phyloP scores from a whole-genome alignment of 92 coral and sea anemone genomes.

The Palythoa grandiflora region DNA sequence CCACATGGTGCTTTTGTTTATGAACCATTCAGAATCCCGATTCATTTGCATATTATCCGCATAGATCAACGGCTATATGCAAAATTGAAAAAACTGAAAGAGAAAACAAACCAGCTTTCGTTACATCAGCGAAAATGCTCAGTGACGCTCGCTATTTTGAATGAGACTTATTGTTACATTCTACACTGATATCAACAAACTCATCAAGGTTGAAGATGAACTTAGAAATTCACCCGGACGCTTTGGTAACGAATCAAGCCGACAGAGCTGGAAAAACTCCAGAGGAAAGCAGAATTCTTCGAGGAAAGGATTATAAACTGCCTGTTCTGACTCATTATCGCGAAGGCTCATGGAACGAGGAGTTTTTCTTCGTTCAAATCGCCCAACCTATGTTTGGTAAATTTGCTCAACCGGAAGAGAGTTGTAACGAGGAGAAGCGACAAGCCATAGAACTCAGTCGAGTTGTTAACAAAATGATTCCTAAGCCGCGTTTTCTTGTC shows the following conservation, averaged over 20 bases:
- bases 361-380: conserved; percentile 82
- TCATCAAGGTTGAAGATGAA: conserved; percentile 47
- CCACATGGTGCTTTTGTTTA: conserved; percentile 26
- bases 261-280: conserved; percentile 88
- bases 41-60: conserved; percentile 37
- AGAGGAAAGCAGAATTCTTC: conserved; percentile 82
- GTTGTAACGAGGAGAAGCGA: conserved; percentile 68
- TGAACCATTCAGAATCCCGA: not conserved
- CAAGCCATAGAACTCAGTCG: conserved; percentile 57
- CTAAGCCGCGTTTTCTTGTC: conserved; percentile 83
- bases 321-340: conserved; percentile 85
- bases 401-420: conserved; percentile 84
- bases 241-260: conserved; percentile 85
- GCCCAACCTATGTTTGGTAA: conserved; percentile 81
- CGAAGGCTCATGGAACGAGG: conserved; percentile 81
- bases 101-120: not conserved
- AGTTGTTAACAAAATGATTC: conserved; percentile 76
- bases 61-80: conserved; percentile 5
- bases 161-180: not conserved
- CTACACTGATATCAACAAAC: not conserved
- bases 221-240: conserved; percentile 90
- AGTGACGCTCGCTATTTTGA: conserved; percentile 20
- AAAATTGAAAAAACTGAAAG: conserved; percentile 9
- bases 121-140: conserved; percentile 7
- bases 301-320: conserved; percentile 80